Percentiles rank a stretch among this genome's conserved stretches.
Conservation (phyloP, 2,113 vertebrate genomes). For the Hepsetus odoe region DNA sequence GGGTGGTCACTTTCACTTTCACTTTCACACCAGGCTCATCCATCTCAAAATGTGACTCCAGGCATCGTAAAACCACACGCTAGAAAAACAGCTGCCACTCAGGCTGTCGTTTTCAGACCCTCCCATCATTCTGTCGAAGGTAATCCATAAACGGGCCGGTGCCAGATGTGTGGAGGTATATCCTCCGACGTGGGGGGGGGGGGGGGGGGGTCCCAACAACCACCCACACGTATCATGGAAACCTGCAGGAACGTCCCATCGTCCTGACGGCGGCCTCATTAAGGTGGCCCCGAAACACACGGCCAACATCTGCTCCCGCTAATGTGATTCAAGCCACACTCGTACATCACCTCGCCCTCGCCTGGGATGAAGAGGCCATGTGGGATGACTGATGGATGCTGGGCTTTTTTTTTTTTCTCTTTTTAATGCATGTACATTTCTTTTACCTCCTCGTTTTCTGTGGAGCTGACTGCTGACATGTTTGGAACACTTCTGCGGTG, state of each 20-base stretch:
- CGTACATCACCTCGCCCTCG: conserved; percentile 12
- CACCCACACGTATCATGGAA: conserved; percentile 16
- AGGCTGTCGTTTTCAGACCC: background rate
- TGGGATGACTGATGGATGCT: background rate
- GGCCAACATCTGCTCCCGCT: conserved; percentile 49
- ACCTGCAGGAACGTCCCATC: conserved; percentile 15
- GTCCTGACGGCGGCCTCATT: conserved; percentile 22
- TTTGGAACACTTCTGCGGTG: background rate
- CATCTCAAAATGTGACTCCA: too few relatives aligned
- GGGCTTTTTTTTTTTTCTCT: background rate
- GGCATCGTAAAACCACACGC: too few relatives aligned
- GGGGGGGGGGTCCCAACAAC: too few relatives aligned
- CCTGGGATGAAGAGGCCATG: background rate
- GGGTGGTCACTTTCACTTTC: too few relatives aligned
- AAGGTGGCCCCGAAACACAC: conserved; percentile 14
- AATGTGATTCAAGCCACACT: conserved; percentile 40
- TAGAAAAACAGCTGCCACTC: background rate
- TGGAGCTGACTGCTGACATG: background rate
- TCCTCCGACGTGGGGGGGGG: conserved; percentile 7
- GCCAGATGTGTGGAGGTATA: conserved; percentile 21
- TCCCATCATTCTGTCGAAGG: background rate
- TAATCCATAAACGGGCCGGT: conserved; percentile 8
- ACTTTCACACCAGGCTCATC: too few relatives aligned
- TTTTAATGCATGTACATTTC: background rate
- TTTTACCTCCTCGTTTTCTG: background rate